Conservation (phyloP, 2,113 vertebrate species). For the Syngnathoides biaculeatus region DNA sequence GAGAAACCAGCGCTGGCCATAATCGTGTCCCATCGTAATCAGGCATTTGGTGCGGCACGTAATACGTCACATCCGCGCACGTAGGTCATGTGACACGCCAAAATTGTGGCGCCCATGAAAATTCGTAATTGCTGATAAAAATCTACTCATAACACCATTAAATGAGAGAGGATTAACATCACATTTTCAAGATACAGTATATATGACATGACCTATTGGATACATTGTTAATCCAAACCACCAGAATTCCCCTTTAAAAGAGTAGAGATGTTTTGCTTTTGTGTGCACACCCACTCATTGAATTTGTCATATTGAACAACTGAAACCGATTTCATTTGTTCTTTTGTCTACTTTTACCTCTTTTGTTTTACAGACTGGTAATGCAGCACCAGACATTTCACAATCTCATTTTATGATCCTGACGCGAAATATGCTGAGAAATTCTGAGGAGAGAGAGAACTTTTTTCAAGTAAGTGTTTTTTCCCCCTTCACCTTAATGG, state of each 20-base stretch:
- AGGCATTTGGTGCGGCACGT: too few relatives aligned
- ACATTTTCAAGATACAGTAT: too few relatives aligned
- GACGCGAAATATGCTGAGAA: constrained; percentile 57
- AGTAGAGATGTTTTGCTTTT: neutral
- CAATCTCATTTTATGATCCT: constrained; percentile 64
- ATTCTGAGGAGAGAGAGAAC: constrained; percentile 58
- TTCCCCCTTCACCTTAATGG: neutral
- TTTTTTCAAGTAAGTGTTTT: constrained; percentile 59
- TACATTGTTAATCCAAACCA: too few relatives aligned
- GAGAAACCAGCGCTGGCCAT: too few relatives aligned
- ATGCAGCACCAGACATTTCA: constrained; percentile 36
- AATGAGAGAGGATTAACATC: too few relatives aligned
- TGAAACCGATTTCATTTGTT: neutral
- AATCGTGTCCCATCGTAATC: too few relatives aligned
- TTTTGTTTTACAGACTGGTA: constrained; percentile 36
- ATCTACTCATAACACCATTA: too few relatives aligned
- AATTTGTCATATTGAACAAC: neutral
- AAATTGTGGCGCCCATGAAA: too few relatives aligned
- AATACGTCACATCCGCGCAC: too few relatives aligned
- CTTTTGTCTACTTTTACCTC: neutral
- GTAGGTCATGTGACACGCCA: too few relatives aligned
- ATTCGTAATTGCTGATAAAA: too few relatives aligned
- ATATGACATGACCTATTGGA: too few relatives aligned
- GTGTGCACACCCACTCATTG: neutral
- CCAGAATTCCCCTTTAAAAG: neutral